A percentile compares a stretch with the other conserved stretches of the same genome.
Conservation (phyloP, 2,888 invertebrate genomes). For the Acleris cristana region DNA sequence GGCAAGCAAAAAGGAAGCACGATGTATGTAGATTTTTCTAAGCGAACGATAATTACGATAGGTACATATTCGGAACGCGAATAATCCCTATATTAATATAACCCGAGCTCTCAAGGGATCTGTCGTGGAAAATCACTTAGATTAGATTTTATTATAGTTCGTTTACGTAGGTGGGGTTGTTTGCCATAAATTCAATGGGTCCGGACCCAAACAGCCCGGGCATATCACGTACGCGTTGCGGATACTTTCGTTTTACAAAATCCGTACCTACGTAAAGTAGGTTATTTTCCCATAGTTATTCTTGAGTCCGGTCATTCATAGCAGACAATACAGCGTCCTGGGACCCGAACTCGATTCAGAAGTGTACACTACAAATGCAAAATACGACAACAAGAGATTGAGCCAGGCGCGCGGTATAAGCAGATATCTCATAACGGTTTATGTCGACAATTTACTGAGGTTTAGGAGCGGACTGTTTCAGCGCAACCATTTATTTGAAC, state of each 20-base stretch:
- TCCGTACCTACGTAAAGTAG: conserved; percentile 22
- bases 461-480: conserved; percentile 27
- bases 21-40: too few species aligned
- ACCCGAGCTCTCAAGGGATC: conserved; percentile 1
- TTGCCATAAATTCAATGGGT: conserved; percentile 17
- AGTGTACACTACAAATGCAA: conserved; percentile 59
- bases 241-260: conserved; percentile 13
- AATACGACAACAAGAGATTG: conserved; percentile 61
- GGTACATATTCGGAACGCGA: too few species aligned
- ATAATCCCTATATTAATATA: neutral
- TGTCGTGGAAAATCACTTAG: conserved; percentile 4
- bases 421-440: conserved; percentile 71
- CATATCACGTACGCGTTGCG: conserved; percentile 2
- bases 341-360: conserved; percentile 49
- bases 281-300: conserved; percentile 24
- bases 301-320: conserved; percentile 46
- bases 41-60: too few species aligned
- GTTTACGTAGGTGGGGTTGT: neutral
- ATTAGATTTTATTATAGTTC: conserved; percentile 6
- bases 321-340: conserved; percentile 50
- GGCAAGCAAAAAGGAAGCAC: too few species aligned
- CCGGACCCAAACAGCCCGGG: conserved; percentile 1
- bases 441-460: conserved; percentile 69
- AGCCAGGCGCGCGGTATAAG: conserved; percentile 60
- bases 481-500: conserved; percentile 62